These are phyloP conservation scores for Choristoneura fumiferana DNA, from an alignment of 1,140 invertebrate species.

Conservation along the genomic window DNA sequence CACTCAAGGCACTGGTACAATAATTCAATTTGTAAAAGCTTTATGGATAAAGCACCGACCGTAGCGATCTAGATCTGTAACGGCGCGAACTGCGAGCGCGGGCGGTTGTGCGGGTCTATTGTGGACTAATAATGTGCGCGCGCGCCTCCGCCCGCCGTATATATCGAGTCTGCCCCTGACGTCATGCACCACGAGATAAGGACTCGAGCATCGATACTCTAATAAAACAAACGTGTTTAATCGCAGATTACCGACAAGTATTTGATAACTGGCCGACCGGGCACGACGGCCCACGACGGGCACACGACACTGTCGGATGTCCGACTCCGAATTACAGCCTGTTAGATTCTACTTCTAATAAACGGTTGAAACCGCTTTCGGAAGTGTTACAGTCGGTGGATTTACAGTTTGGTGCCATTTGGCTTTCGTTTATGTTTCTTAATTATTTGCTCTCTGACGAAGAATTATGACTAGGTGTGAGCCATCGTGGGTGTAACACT, in stretches of 20 bases:
- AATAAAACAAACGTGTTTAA: slow-evolving; percentile 35
- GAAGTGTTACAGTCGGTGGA: neutral
- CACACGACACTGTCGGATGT: neutral
- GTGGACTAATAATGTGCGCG: slow-evolving; percentile 55
- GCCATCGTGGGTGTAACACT: too few species aligned
- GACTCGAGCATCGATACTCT: slow-evolving; percentile 32
- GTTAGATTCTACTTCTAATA: neutral
- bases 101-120: slow-evolving; percentile 42
- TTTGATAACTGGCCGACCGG: slow-evolving; percentile 9
- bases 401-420: too few species aligned
- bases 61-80: slow-evolving; percentile 25
- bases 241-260: slow-evolving; percentile 21
- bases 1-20: slow-evolving; percentile 36
- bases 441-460: too few species aligned
- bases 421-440: too few species aligned
- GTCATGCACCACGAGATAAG: slow-evolving; percentile 50
- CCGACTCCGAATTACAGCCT: neutral
- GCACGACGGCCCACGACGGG: too few species aligned
- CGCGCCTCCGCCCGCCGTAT: slow-evolving; percentile 47
- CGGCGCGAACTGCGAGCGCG: slow-evolving; percentile 34
- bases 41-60: slow-evolving; percentile 20
- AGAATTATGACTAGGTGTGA: too few species aligned
- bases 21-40: slow-evolving; percentile 22
- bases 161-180: slow-evolving; percentile 51
- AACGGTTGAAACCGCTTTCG: neutral